Base-by-base conservation (phyloP, 2,888 invertebrate species). In the Agrochola macilenta region DNA sequence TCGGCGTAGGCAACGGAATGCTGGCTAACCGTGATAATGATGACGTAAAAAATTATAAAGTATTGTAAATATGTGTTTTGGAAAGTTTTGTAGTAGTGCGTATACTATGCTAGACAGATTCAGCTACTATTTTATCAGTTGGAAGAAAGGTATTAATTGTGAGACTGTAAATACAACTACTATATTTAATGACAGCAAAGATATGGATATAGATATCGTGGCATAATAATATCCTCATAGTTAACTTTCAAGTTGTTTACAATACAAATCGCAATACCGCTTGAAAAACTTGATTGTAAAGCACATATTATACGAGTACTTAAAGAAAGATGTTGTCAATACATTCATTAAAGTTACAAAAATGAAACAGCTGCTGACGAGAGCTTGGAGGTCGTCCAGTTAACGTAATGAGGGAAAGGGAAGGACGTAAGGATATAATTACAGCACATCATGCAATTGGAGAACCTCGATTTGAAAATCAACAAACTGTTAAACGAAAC, bases 1-100 rank as follows among this genome's bases (percentile, higher is more conserved):
- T 92, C 92, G 88, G 89, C 90, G 91, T 91, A 90, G 90, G 90
- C 89, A 90, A 87, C 81, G 88, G 91, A 92, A 92, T 92, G 91
- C 92, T 90, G 89, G 90, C 89, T 93, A 91, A 93, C 92, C 87
- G 92, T 90, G 92, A 93, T 94, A 92, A 94, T 91, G 86, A 91
- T 90, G 90, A 90, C 85, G 88, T 89, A 88, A 89, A 88, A 82
- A 89, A 74, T 64, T 78, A 79, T 83, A 83, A 82, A 82, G 82
- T 83, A 81, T 85, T 83, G 83, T 83, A 84, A 69, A 86, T 83
- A 84, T 84, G 69, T 83, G 79, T 66, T 81, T 70, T 84, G 87
- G 88, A 88, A 88, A 87, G 87, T 83, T 83, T 84, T 74, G 64
- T 79, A 74, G 65, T 57, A n/a, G 46, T 39, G n/a, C n/a, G 8